Conservation (phyloP, 2,888 invertebrate species). For the Ypsolopha sequella region DNA sequence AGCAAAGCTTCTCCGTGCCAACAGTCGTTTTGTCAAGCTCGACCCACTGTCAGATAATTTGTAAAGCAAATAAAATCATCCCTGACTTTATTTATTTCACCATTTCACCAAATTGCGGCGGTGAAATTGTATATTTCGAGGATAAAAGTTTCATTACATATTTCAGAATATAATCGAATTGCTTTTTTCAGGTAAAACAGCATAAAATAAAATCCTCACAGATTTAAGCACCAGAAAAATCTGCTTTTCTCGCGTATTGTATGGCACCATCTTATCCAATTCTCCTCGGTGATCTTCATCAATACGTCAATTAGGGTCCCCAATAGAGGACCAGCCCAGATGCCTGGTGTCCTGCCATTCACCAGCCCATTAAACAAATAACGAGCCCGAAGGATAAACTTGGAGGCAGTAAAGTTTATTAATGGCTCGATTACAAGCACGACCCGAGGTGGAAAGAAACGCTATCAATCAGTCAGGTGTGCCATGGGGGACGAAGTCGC, state of each 20-base stretch:
- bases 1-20: conserved; percentile 63
- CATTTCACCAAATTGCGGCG: conserved; percentile 21
- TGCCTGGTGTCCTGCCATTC: conserved; percentile 51
- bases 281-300: conserved; percentile 30
- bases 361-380: conserved; percentile 67
- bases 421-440: conserved; percentile 71
- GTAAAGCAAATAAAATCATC: conserved; percentile 54
- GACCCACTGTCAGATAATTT: conserved; percentile 58
- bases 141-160: neutral
- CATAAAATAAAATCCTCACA: too few relatives aligned
- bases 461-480: conserved; percentile 71
- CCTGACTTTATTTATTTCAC: conserved; percentile 27
- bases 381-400: conserved; percentile 66
- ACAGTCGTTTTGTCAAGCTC: conserved; percentile 66
- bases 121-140: neutral
- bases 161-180: neutral
- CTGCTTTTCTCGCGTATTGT: too few relatives aligned
- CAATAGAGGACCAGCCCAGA: conserved; percentile 44
- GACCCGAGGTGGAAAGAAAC: conserved; percentile 70
- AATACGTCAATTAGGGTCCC: conserved; percentile 50
- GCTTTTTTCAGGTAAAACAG: too few relatives aligned
- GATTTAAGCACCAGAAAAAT: neutral
- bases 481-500: conserved; percentile 44
- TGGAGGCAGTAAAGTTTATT: conserved; percentile 69
- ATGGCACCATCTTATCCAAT: conserved; percentile 2